Conservation (phyloP, 2,113 vertebrate species). For the Carlito syrichta region DNA sequence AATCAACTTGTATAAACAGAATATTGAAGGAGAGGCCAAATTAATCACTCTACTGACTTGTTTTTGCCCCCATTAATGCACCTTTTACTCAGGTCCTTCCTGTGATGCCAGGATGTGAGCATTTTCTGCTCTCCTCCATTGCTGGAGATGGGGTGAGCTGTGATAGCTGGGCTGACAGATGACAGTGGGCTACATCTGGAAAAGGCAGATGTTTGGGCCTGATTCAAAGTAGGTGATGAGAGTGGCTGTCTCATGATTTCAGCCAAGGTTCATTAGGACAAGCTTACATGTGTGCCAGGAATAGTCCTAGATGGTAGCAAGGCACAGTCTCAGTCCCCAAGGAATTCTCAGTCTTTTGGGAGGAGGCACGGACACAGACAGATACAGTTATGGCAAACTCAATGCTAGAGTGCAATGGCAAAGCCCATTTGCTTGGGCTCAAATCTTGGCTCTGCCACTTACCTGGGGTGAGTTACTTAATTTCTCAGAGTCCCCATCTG, state of each 20-base stretch:
- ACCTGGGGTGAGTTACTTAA: neutral
- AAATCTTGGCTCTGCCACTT: neutral
- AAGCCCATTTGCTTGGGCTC: neutral
- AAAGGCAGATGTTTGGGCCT: neutral
- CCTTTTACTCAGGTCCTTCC: slow-evolving; percentile 74
- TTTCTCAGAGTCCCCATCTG: neutral
- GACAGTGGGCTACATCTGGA: neutral
- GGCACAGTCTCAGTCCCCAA: neutral
- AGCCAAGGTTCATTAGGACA: neutral
- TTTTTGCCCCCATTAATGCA: slow-evolving; percentile 75
- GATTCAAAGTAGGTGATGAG: neutral
- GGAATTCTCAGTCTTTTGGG: neutral
- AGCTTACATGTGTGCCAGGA: neutral
- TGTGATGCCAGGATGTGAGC: slow-evolving; percentile 66
- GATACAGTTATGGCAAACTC: neutral
- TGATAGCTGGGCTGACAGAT: slow-evolving; percentile 2
- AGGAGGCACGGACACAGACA: neutral
- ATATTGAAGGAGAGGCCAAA: slow-evolving; percentile 78
- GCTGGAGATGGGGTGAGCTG: slow-evolving; percentile 33
- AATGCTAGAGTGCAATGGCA: neutral
- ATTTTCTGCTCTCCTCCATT: neutral
- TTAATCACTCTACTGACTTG: slow-evolving; percentile 80
- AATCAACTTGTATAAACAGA: slow-evolving; percentile 85
- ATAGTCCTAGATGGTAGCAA: neutral
- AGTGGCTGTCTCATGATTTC: neutral